A percentile compares a stretch with the other conserved stretches of the same genome.
These are phyloP conservation scores for Pasiphila rectangulata DNA, from an alignment of 2,888 invertebrate species.

Conservation along the genomic window DNA sequence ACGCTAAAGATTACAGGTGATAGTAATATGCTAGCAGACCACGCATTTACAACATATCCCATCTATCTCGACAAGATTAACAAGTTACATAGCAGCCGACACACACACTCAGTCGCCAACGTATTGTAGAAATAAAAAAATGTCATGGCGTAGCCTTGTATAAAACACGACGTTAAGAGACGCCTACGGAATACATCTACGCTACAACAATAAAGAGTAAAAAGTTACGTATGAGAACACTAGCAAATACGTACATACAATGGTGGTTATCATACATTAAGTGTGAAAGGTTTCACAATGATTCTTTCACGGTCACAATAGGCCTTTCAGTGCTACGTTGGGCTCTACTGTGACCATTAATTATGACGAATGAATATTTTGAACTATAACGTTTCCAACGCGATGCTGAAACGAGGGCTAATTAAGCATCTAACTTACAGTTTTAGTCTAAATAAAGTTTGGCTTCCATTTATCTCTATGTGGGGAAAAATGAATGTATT, in stretches of 20 bases:
- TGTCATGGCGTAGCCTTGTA: conserved; percentile 25
- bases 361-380: conserved; percentile 2
- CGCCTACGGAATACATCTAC: conserved; percentile 45
- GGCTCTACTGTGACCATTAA: not conserved
- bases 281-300: conserved; percentile 3
- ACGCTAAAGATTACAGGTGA: no score
- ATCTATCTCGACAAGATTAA: not conserved
- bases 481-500: not conserved
- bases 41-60: not conserved
- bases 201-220: conserved; percentile 58
- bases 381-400: conserved; percentile 16
- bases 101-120: not conserved
- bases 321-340: no score
- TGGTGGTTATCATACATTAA: conserved; percentile 32
- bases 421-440: conserved; percentile 5
- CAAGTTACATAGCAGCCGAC: not conserved
- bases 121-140: conserved; percentile 6
- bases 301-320: not conserved
- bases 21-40: no score
- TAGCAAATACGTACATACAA: conserved; percentile 51
- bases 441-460: conserved; percentile 4
- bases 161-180: conserved; percentile 29
- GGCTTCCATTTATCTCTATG: conserved; percentile 8
- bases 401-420: conserved; percentile 22
- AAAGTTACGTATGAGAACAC: conserved; percentile 63